These are phyloP conservation scores for Spatulosminthurus flaviceps DNA, from an alignment of 2,888 invertebrate species.

Conservation along the genomic window DNA sequence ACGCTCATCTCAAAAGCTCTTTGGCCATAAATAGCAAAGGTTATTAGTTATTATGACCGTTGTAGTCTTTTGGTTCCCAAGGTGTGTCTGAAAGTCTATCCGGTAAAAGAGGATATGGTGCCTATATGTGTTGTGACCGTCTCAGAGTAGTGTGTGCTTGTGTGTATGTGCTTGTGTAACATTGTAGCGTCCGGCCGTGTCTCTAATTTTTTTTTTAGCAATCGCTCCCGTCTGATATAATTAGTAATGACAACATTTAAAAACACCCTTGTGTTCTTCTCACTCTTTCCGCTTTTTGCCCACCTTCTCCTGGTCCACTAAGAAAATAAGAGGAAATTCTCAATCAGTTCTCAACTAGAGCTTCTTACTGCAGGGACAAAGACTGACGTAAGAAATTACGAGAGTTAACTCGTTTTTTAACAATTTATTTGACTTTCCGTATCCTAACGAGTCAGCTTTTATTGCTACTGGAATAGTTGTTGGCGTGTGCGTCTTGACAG, in stretches of 20 bases:
- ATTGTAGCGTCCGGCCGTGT: slow-evolving; percentile 5
- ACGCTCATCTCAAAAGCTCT: not conserved
- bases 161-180: not conserved
- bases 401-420: not conserved
- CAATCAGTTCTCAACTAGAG: not conserved
- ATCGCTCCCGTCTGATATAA: not conserved
- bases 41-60: not conserved
- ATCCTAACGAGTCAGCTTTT: not conserved
- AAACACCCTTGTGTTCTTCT: slow-evolving; percentile 4
- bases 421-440: not conserved
- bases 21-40: slow-evolving; percentile 21
- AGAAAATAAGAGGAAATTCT: not conserved
- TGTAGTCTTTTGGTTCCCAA: slow-evolving; percentile 15
- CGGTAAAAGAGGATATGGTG: not conserved
- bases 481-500: not conserved
- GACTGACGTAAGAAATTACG: not conserved
- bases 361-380: not conserved
- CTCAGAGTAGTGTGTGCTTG: not conserved
- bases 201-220: slow-evolving; percentile 10
- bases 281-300: slow-evolving; percentile 5
- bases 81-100: slow-evolving; percentile 23
- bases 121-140: slow-evolving; percentile 2
- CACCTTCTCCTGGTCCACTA: not conserved
- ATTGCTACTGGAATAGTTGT: not conserved
- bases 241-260: slow-evolving; percentile 13